These are phyloP conservation scores for Limnephilus lunatus DNA, from an alignment of 2,888 invertebrate species.

Conservation along the genomic window DNA sequence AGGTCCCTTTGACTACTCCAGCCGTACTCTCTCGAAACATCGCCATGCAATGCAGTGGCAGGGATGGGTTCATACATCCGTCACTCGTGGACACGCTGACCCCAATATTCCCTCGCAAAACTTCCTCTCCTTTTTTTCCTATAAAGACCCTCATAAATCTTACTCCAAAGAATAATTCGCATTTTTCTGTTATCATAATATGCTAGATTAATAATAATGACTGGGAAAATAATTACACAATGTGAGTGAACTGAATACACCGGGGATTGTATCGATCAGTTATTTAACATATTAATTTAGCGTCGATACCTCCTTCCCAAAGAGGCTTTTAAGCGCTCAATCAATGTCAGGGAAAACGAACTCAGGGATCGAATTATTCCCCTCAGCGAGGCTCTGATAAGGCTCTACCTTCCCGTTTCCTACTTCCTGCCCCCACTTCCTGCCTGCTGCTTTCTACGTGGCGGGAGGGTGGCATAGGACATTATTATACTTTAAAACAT, in stretches of 20 bases:
- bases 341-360: slow-evolving; percentile 42
- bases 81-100: too few relatives aligned
- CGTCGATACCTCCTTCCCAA: neutral
- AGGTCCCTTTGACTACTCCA: too few relatives aligned
- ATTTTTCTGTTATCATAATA: neutral
- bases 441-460: neutral
- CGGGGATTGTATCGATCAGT: neutral
- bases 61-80: too few relatives aligned
- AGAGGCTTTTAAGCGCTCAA: slow-evolving; percentile 40
- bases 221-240: neutral
- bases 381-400: neutral
- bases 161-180: neutral
- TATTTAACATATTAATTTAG: neutral
- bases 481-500: neutral
- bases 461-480: neutral
- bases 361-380: slow-evolving; percentile 24
- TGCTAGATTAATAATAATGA: neutral
- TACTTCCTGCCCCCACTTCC: neutral
- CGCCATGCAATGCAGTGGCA: too few relatives aligned
- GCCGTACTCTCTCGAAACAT: too few relatives aligned
- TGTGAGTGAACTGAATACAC: neutral
- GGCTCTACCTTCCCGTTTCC: slow-evolving; percentile 16
- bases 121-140: too few relatives aligned
- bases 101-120: too few relatives aligned
- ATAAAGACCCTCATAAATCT: neutral